Conservation (phyloP, 2,888 invertebrate genomes). For the Eudasyphora cyanicolor region DNA sequence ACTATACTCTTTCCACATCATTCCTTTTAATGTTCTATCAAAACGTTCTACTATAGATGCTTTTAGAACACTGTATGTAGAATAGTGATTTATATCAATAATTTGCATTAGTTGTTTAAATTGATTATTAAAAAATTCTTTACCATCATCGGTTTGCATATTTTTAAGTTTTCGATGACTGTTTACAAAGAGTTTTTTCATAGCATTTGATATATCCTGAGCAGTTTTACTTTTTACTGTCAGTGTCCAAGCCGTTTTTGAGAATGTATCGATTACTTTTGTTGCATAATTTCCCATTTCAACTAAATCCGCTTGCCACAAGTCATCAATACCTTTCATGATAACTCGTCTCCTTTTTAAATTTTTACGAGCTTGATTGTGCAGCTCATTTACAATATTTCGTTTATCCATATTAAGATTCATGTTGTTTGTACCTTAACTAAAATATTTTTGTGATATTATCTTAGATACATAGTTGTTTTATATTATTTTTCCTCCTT, state of each 20-base stretch:
- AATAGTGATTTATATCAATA: constrained; percentile 64
- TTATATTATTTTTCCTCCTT: neutral
- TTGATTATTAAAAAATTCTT: constrained; percentile 37
- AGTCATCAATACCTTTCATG: constrained; percentile 50
- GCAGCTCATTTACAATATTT: constrained; percentile 50
- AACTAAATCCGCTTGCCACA: constrained; percentile 23
- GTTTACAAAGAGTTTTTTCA: constrained; percentile 49
- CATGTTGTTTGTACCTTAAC: neutral
- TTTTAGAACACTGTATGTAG: constrained; percentile 59
- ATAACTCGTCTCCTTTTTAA: constrained; percentile 53
- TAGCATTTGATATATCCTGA: constrained; percentile 12
- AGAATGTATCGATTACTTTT: constrained; percentile 39
- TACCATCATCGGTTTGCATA: too few relatives aligned
- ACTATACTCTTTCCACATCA: constrained; percentile 70
- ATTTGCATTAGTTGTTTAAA: constrained; percentile 56
- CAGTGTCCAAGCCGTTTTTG: constrained; percentile 44
- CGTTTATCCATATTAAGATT: constrained; percentile 21
- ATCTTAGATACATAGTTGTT: neutral
- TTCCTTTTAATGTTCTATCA: constrained; percentile 55
- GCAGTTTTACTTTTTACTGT: constrained; percentile 40
- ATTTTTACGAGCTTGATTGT: constrained; percentile 56
- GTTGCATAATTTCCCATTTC: constrained; percentile 20
- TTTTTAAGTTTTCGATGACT: constrained; percentile 25
- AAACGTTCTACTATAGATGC: constrained; percentile 57
- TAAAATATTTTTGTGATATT: neutral